Base-by-base conservation (phyloP, 2,113 vertebrate genomes). In the Hirundichthys speculiger region DNA sequence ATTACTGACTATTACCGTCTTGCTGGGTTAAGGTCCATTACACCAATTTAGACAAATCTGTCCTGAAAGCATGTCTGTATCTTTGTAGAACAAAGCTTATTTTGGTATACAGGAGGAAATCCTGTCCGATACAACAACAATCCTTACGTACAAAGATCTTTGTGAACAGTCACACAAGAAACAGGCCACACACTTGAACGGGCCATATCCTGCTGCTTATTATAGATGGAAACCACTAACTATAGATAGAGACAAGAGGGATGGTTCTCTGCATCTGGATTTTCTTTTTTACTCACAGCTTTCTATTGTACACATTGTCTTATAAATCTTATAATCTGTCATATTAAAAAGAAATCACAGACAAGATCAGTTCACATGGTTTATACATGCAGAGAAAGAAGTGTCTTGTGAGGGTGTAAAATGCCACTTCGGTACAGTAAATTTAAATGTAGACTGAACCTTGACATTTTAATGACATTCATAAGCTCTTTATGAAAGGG, bases 201-300 rank as follows among this genome's bases (percentile, higher is more conserved):
- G 47, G 73, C 64, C 55, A 51, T 78, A 85, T 87, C 85, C 78
- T 84, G 84, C 79, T 79, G 55, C 88, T 88, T 88, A 80, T 78
- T 91, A 88, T 87, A 91, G 88, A 77, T 67, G 66, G 81, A 84
- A 91, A 91, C 86, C 82, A 80, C 85, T 75, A 86, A 89, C 90
- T 92, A 91, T 91, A 91, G 84, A 91, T 92, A 92, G 91, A 43
- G 34, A 25, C 16, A 21, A 45, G 25, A 87, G 67, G 62, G 68
- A 82, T 83, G 79, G 68, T 80, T 85, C 73, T 63, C 48, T 73
- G 77, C 74, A 82, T 66, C 70, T 54, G 78, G 76, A 62, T 63
- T 50, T 66, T 64, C 62, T 68, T 55, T 64, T 73, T 73, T 21
- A 56, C 67, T 66, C 39, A 40, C 27, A 25, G 67, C 43, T 64